A percentile compares a stretch with the other conserved stretches of the same genome.
These are phyloP conservation scores for Pan paniscus DNA, from an alignment of 2,113 vertebrate genomes.

Conservation along the genomic window DNA sequence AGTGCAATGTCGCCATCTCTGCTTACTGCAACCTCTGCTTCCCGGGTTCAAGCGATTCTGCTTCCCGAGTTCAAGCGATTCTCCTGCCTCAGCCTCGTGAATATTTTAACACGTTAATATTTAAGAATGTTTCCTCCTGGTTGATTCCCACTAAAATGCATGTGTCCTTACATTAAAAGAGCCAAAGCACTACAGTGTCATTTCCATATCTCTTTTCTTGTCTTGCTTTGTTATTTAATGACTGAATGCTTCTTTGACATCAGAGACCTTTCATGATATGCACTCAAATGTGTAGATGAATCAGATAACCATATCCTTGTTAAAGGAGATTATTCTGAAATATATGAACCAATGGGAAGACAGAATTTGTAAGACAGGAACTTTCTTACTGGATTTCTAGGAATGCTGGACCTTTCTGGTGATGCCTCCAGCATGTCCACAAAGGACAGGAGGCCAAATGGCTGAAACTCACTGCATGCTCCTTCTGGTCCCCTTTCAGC, in stretches of 20 bases:
- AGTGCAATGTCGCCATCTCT: too few species aligned
- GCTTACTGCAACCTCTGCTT: too few species aligned
- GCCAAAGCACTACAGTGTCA: not conserved
- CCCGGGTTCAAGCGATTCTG: too few species aligned
- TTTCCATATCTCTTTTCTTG: not conserved
- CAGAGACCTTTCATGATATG: not conserved
- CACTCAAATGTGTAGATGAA: not conserved
- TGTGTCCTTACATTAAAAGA: not conserved
- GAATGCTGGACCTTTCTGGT: not conserved
- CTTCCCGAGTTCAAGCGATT: too few species aligned
- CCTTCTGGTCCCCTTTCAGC: not conserved
- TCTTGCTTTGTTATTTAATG: not conserved
- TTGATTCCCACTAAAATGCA: not conserved
- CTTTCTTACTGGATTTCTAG: not conserved
- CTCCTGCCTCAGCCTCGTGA: too few species aligned
- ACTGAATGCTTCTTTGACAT: not conserved
- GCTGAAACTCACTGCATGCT: fast-evolving
- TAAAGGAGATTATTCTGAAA: not conserved
- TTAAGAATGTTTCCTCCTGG: not conserved
- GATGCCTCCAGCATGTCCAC: not conserved
- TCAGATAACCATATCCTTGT: not conserved
- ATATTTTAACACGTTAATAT: not conserved
- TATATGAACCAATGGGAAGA: not conserved
- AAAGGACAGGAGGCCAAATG: not conserved
- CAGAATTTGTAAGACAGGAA: not conserved